phyloP scores from a whole-genome alignment of 1,140 invertebrate genomes.

The Littorina saxatilis region DNA sequence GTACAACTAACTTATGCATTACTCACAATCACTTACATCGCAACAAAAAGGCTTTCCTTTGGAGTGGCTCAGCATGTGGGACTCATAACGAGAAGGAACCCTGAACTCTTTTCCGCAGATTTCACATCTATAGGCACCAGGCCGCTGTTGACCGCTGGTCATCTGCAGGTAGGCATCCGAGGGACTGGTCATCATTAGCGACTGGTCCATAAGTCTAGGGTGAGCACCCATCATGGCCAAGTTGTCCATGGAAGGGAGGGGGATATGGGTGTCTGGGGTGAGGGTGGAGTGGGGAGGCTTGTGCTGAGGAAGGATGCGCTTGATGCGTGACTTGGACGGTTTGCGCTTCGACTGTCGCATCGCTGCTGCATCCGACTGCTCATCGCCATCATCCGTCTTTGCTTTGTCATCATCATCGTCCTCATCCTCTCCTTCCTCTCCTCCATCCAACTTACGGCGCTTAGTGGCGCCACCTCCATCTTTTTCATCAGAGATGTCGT shows the following conservation, averaged over 20 bases:
- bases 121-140: constrained; percentile 37
- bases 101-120: constrained; percentile 48
- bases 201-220: constrained; percentile 22
- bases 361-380: constrained; percentile 15
- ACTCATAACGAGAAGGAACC: constrained; percentile 47
- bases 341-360: constrained; percentile 42
- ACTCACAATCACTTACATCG: constrained; percentile 17
- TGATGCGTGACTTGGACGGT: constrained; percentile 48
- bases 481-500: constrained; percentile 22
- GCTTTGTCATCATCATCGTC: constrained; percentile 27
- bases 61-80: constrained; percentile 49
- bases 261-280: constrained; percentile 8
- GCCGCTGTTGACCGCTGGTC: not conserved
- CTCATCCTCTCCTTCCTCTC: constrained; percentile 20
- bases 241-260: not conserved
- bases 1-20: too few species aligned
- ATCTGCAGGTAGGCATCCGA: constrained; percentile 12
- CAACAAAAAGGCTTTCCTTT: constrained; percentile 51
- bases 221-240: not conserved
- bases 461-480: not conserved
- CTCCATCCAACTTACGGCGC: not conserved
- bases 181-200: not conserved
- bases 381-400: constrained; percentile 16
- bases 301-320: constrained; percentile 39
- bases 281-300: not conserved